Conservation (phyloP, 2,888 invertebrate genomes). For the Ennomos erosarius region DNA sequence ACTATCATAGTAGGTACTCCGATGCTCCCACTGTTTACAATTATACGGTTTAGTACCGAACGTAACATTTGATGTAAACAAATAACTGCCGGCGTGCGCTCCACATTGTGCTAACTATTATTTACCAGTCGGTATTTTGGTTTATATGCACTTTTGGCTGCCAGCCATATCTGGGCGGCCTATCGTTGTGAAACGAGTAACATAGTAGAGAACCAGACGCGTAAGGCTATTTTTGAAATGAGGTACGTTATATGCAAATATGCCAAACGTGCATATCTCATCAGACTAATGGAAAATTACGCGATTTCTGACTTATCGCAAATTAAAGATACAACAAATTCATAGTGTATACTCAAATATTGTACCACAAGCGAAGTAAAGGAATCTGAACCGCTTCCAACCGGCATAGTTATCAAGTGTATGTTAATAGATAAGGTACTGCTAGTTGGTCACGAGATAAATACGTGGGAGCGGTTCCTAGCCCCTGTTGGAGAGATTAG, state of each 20-base stretch:
- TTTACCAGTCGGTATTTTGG: conserved; percentile 36
- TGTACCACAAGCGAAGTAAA: conserved; percentile 49
- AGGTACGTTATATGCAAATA: neutral
- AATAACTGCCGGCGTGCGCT: neutral
- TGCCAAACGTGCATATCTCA: conserved; percentile 21
- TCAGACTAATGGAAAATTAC: conserved; percentile 43
- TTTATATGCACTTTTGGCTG: conserved; percentile 56
- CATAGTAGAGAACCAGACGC: neutral
- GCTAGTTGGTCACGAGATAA: conserved; percentile 61
- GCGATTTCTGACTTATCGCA: conserved; percentile 32
- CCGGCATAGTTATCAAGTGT: conserved; percentile 65
- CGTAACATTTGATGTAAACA: neutral
- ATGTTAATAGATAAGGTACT: conserved; percentile 73
- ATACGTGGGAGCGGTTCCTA: conserved; percentile 62
- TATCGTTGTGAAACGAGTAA: neutral
- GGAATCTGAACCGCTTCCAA: conserved; percentile 61
- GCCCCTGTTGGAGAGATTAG: conserved; percentile 51
- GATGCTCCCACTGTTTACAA: neutral
- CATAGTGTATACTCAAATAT: conserved; percentile 47
- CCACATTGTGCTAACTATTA: neutral
- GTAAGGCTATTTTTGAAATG: neutral
- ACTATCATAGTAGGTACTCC: neutral
- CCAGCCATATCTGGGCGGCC: conserved; percentile 45
- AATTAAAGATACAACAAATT: conserved; percentile 44
- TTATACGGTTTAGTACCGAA: neutral